Percentiles rank a stretch among this genome's conserved stretches.
These are phyloP conservation scores for Limonius californicus DNA, from an alignment of 1,140 invertebrate genomes.

Conservation along the genomic window DNA sequence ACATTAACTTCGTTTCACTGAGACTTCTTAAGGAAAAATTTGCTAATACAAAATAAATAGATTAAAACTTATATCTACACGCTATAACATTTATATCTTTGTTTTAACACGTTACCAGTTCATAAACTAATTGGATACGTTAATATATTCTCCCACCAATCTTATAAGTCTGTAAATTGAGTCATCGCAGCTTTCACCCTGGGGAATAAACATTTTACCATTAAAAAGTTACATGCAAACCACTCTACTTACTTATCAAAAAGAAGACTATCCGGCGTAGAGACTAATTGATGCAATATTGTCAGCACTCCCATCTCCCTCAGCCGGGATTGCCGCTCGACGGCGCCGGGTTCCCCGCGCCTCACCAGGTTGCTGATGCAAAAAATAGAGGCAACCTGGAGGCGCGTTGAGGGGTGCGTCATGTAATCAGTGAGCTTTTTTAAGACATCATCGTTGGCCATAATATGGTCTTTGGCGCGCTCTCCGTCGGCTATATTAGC, in stretches of 20 bases:
- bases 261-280: constrained; percentile 62
- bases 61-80: too few relatives aligned
- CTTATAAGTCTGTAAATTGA: too few relatives aligned
- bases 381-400: constrained; percentile 82
- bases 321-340: constrained; percentile 70
- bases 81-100: too few relatives aligned
- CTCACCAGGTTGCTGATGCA: constrained; percentile 82
- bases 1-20: too few relatives aligned
- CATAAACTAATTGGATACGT: too few relatives aligned
- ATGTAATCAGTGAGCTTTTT: constrained; percentile 79
- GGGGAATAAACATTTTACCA: too few relatives aligned
- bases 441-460: constrained; percentile 87
- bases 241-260: constrained; percentile 70
- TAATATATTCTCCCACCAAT: too few relatives aligned
- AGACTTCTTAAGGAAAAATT: too few relatives aligned
- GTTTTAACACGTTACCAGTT: too few relatives aligned
- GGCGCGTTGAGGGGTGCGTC: constrained; percentile 76
- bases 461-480: constrained; percentile 82
- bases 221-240: too few relatives aligned
- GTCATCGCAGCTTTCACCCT: too few relatives aligned
- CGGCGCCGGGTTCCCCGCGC: constrained; percentile 75
- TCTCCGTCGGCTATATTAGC: constrained; percentile 90
- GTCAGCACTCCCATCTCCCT: constrained; percentile 78
- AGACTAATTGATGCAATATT: constrained; percentile 68
- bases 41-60: too few relatives aligned